Evolutionary conservation across 2,113 vertebrate species (phyloP), one percentile per base, ranked within the genome.

Genomic region (Epinephelus moara): DNA sequence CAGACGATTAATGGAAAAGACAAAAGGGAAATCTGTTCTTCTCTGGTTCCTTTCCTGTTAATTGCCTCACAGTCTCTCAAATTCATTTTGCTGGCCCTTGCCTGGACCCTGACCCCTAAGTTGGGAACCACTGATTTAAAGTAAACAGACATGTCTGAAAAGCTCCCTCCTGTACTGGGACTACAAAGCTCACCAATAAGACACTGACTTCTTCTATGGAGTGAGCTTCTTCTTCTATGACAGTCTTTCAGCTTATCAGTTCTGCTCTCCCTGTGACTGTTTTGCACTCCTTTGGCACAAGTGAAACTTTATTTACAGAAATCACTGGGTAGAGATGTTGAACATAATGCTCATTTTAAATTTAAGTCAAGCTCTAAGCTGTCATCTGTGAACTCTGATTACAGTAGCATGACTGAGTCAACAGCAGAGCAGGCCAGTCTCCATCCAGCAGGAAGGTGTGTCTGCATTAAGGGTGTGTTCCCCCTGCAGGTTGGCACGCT

Each of bases 401-500:
- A 49, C 12, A 45, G 11, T 49, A 56, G 53, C 21, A 52, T 21
- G 57, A 21, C 4, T 52, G 40, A 82, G 62, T 56, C 59, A 84
- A 13, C 47, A 63, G 57, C 4, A 49, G 66, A 85, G 71, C 76
- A 49, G 63, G 50, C 14, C 37, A 52, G 55, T 42, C 66, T 30
- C 49, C 15, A 0, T 77, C 56, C 69, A 81, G 23, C 53, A 78
- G 69, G 68, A 88, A 78, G 74, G 78, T 73, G 68, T 60, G 62
- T 1, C 23, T 1, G 45, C 40, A 21, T 52, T 21, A 37, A 75
- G 70, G 49, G 75, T 52, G 64, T 87, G 57, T 85, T 59, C n/a
- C 33, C 47, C 49, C 7, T 60, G 23, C 75, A 90, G 60, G 87
- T 74, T 75, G 84, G 59, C 23, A 42, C 30, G 37, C 66, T 55